A percentile compares a stretch with the other conserved stretches of the same genome.
Evolutionary conservation across 2,888 invertebrate genomes (phyloP).

Genomic region (Aphrophora alni): DNA sequence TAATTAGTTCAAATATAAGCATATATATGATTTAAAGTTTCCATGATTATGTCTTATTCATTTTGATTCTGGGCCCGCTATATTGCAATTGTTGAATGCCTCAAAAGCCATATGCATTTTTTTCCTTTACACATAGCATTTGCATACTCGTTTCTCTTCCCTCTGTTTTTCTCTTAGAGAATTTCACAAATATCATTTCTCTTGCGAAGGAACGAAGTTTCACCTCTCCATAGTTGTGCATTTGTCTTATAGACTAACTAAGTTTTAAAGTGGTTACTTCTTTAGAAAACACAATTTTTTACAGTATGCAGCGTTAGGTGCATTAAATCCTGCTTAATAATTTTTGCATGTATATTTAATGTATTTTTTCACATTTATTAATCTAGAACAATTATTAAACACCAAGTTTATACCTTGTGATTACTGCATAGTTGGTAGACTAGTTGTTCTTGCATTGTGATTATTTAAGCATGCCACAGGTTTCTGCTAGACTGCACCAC

Average conservation of each 20-base stretch:
- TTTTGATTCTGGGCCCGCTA: constrained; percentile 30
- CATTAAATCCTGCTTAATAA: background rate
- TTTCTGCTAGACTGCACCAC: background rate
- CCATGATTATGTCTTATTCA: constrained; percentile 26
- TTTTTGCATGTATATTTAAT: background rate
- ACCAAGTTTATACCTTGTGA: background rate
- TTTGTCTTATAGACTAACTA: background rate
- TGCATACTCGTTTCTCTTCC: constrained; percentile 23
- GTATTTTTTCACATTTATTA: background rate
- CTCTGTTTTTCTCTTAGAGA: constrained; percentile 23
- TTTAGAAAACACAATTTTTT: background rate
- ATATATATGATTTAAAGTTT: background rate
- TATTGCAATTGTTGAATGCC: constrained; percentile 37
- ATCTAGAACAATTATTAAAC: background rate
- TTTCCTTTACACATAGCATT: constrained; percentile 21
- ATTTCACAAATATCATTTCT: constrained; percentile 5
- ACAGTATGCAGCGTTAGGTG: background rate
- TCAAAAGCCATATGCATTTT: constrained; percentile 37
- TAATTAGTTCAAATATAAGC: too few species aligned
- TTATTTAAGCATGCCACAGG: background rate
- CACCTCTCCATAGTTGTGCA: constrained; percentile 9
- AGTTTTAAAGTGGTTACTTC: background rate
- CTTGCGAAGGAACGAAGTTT: background rate
- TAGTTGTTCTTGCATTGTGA: background rate
- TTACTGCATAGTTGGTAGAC: background rate